Base-by-base conservation (phyloP, 1,140 invertebrate species). In the Monomorium pharaonis region DNA sequence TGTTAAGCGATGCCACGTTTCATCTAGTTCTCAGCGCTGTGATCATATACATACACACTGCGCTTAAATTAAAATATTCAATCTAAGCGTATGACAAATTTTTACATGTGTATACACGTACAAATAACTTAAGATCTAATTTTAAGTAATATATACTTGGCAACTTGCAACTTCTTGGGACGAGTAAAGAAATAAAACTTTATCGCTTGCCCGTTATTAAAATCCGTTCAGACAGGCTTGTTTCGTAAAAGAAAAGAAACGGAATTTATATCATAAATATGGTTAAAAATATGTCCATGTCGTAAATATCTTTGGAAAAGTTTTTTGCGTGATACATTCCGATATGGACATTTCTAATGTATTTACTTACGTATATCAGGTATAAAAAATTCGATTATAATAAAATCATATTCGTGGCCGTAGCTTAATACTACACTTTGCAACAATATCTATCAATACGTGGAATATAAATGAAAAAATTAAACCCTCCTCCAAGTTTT, bases 101-200 rank as follows among this genome's bases (percentile, higher is more conserved):
- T 89, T 80, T 84, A 88, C 78, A 88, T 67, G 85, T 84, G 21
- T 78, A 78, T 67, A 86, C 72, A 76, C 51, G 65, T 67, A 84
- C 51, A 58, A 70, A 65, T 76, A 54, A 69, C 47, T 33, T 84
- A 84, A 56, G 37, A 37, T 37, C 65, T 85, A 85, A 9, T 76
- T 49, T 80, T 80, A 63, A 76, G 63, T 72, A 72, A 51, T 85
- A 49, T 47, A 2, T 88, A 84, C 58, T 77, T 69, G 69, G 86
- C 69, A 77, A 76, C 58, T 76, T 12, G 67, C 21, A 69, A 76
- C 56, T 63, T 44, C 47, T 81, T 75, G 56, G 83, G 56, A 88
- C 42, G 24, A 77, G n/a, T 49, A 37, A 76, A 12, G 54, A 54
- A 81, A 85, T 75, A 10, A 54, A 88, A 84, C 47, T 49, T 51